Conservation (phyloP, 37 sponge, comb jelly and placozoan genomes). For the Eunapius fragilis region DNA sequence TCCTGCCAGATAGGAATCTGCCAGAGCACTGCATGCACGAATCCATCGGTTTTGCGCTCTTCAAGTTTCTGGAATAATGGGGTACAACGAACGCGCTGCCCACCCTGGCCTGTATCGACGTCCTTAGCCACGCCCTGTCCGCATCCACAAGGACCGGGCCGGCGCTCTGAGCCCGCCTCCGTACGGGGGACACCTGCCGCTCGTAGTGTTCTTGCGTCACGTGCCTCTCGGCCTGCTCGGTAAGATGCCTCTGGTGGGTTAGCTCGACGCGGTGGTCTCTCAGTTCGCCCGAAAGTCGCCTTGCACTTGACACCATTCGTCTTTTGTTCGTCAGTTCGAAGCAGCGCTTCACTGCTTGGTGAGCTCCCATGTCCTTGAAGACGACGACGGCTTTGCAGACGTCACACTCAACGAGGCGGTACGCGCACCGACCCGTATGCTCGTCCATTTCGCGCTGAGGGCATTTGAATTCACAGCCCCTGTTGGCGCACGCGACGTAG, state of each 20-base stretch:
- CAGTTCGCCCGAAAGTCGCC: constrained; percentile 38
- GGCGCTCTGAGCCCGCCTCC: constrained; percentile 55
- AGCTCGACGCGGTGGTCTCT: constrained; percentile 49
- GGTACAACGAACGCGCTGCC: constrained; percentile 64
- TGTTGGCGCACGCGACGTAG: constrained; percentile 23
- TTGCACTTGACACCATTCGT: constrained; percentile 55
- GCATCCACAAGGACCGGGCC: constrained; percentile 55
- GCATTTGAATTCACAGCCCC: constrained; percentile 19
- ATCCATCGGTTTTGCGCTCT: constrained; percentile 39
- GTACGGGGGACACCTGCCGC: constrained; percentile 2
- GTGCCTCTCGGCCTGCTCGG: constrained; percentile 72
- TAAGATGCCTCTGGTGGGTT: constrained; percentile 45
- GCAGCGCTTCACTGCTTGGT: constrained; percentile 71
- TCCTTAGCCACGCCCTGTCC: background rate
- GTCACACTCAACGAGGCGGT: constrained; percentile 46
- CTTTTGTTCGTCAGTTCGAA: constrained; percentile 60
- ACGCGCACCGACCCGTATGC: constrained; percentile 56
- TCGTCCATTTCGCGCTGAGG: constrained; percentile 16
- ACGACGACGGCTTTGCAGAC: constrained; percentile 46
- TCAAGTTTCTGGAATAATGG: constrained; percentile 63
- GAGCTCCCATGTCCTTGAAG: constrained; percentile 54
- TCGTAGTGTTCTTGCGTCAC: constrained; percentile 43
- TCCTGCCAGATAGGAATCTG: constrained; percentile 47
- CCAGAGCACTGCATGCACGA: constrained; percentile 52
- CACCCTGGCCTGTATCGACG: constrained; percentile 47